Evolutionary conservation across 2,888 invertebrate genomes (phyloP), one percentile per base, ranked within the genome.

Genomic region (Volucella zonaria): DNA sequence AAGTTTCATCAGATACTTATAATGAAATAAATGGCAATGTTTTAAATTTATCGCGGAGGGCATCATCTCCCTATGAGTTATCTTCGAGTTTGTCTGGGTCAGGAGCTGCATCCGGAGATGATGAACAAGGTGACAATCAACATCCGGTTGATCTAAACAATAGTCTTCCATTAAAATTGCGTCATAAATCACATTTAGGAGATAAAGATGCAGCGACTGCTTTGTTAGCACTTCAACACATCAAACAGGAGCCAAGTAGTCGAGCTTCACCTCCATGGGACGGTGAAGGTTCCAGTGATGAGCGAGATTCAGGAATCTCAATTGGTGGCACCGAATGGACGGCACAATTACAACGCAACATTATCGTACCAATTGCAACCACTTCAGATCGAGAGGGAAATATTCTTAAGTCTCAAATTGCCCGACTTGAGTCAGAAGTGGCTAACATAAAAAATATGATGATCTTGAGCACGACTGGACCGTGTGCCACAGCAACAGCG

Each of bases 181-280:
- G 98, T 90, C 97, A 98, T 93, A 98, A 98, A 92, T 96, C 96
- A 47, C 96, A 97, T 90, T 93, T 97, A 83, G 97, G 97, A 10
- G 97, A 97, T 90, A 97, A 97, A 90, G 97, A 97, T 90, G 97
- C 97, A 10, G 96, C 96, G 77, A 94, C 94, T 80, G 96, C 96
- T 12, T 93, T 96, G 76, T 93, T 96, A n/a, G 95, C 96, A 51
- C 93, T 96, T 58, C 96, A 96, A 90, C 96, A 96, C 89, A 96
- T 97, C 90, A 97, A 97, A 90, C 96, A 96, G 90, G 97, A 97
- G 91, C 96, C 96, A 0, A 94, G 95, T 62, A 93, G 95, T 52
- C 88, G 89, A 0, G 88, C 90, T 12, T 96, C 96, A 14, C 96
- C 96, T 11, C 95, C 96, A 0, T 96, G 96, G 95, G 97, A 97